phyloP scores from a whole-genome alignment of 2,888 invertebrate species.

The Oeneis ivallda region DNA sequence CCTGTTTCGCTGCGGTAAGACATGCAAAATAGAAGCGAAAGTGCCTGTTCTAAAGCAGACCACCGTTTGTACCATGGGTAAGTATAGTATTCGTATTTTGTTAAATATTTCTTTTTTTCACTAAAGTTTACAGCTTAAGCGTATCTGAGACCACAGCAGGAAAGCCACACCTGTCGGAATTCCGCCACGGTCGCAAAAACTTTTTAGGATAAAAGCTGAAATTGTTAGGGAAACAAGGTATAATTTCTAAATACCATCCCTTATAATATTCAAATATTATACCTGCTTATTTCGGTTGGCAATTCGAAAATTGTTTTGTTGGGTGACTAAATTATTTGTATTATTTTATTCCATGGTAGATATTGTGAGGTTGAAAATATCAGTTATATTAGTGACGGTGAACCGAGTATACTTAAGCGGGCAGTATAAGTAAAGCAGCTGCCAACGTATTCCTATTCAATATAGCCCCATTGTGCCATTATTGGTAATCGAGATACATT shows the following conservation, averaged over 20 bases:
- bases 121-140: constrained; percentile 38
- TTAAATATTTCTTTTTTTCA: no score
- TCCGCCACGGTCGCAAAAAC: constrained; percentile 48
- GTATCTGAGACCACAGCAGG: constrained; percentile 44
- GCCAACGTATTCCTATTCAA: constrained; percentile 61
- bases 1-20: no score
- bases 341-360: not conserved
- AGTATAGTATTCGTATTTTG: no score
- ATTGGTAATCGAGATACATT: constrained; percentile 68
- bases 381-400: not conserved
- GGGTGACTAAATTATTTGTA: not conserved
- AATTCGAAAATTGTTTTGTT: constrained; percentile 11
- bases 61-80: no score
- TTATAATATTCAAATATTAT: constrained; percentile 13
- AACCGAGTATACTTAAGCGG: not conserved
- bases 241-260: constrained; percentile 27
- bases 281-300: not conserved
- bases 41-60: no score
- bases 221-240: constrained; percentile 43
- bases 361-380: not conserved
- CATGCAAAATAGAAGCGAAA: no score
- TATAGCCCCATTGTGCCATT: constrained; percentile 66
- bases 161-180: constrained; percentile 52
- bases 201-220: constrained; percentile 47
- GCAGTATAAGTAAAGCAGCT: constrained; percentile 61